Evolutionary conservation across 2,113 vertebrate genomes (phyloP).

Genomic region (Tor tambroides): DNA sequence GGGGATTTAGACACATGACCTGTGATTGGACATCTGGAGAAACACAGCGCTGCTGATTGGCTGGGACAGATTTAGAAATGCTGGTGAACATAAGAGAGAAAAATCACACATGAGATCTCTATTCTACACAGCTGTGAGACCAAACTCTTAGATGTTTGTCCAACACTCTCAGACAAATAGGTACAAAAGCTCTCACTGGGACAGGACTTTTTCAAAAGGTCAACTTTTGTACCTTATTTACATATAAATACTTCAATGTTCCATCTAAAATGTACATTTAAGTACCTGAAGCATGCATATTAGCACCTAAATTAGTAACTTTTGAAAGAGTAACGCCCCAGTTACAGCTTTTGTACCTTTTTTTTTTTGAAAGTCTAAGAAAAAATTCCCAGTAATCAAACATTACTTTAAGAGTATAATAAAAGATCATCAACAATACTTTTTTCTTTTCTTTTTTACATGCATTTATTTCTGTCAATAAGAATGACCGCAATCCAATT

Average conservation of each 20-base stretch:
- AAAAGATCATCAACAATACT: no score
- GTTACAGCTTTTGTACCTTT: not conserved
- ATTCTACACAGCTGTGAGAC: not conserved
- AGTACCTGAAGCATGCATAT: no score
- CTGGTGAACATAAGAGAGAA: not conserved
- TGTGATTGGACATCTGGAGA: slow-evolving; percentile 6
- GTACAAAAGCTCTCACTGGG: not conserved
- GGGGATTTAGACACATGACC: slow-evolving; percentile 1
- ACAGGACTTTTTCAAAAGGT: not conserved
- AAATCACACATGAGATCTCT: not conserved
- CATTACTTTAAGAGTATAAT: no score
- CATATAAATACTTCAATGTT: no score
- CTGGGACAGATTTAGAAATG: not conserved
- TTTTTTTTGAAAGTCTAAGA: not conserved
- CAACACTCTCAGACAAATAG: not conserved
- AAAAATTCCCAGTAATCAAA: not conserved
- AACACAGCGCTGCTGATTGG: not conserved
- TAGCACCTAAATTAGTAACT: no score
- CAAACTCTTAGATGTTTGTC: not conserved
- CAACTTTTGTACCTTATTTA: not conserved
- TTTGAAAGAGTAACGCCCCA: no score
- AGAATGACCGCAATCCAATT: no score
- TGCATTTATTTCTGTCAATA: no score
- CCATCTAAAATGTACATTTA: no score
- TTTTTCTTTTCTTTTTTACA: no score